phyloP scores from a whole-genome alignment of 2,113 vertebrate species.

The Grus americana region DNA sequence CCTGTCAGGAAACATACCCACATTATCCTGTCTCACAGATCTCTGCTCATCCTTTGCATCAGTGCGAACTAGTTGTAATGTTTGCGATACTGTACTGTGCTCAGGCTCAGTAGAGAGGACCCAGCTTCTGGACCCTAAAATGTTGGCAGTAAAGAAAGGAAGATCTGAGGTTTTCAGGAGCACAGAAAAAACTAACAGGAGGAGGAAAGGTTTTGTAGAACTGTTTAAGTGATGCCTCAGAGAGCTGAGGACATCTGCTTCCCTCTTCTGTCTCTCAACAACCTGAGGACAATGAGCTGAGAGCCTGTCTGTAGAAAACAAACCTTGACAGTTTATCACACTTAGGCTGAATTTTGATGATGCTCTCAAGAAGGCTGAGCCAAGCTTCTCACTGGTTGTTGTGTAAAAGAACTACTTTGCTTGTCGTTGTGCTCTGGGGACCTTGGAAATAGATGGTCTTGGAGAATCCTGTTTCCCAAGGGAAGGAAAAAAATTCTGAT shows the following conservation, averaged over 20 bases:
- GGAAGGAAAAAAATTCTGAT: not conserved
- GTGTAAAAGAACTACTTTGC: not conserved
- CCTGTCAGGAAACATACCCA: not conserved
- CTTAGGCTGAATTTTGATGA: not conserved
- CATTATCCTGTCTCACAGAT: not conserved
- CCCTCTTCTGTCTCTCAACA: not conserved
- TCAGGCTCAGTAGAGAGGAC: not conserved
- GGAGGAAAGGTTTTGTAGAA: not conserved
- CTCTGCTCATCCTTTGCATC: not conserved
- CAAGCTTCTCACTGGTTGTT: not conserved
- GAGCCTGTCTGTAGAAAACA: not conserved
- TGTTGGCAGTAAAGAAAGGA: not conserved
- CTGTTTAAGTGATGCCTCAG: not conserved
- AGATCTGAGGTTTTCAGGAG: not conserved
- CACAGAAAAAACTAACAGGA: not conserved
- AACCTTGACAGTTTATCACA: not conserved
- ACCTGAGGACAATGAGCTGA: not conserved
- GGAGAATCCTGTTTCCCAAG: not conserved
- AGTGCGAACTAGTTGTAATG: not conserved
- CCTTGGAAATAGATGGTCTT: not conserved
- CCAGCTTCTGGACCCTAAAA: not conserved
- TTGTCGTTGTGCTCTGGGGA: not conserved
- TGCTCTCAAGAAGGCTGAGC: not conserved
- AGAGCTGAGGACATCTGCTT: not conserved
- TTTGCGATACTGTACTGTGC: not conserved